Percentiles rank a stretch among this genome's conserved stretches.
These are phyloP conservation scores for Eupristina koningsbergeri DNA, from an alignment of 1,140 invertebrate genomes.

Conservation along the genomic window DNA sequence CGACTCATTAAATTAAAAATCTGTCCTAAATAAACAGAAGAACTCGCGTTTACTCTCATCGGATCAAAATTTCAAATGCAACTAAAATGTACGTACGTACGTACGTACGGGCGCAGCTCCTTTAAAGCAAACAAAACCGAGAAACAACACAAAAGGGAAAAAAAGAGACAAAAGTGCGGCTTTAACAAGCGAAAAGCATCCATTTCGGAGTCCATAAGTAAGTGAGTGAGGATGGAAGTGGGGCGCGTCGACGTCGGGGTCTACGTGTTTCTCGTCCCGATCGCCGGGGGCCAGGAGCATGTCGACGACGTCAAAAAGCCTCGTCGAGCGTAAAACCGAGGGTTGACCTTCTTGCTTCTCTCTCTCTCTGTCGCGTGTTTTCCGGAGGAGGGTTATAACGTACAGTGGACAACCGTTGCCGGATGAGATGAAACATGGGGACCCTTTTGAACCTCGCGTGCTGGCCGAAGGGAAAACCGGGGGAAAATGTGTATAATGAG, in stretches of 20 bases:
- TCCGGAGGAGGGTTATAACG: conserved; percentile 28
- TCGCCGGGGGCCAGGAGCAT: conserved; percentile 30
- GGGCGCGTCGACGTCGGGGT: not conserved
- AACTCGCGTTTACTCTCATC: not conserved
- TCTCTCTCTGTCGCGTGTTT: conserved; percentile 15
- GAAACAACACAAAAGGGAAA: not conserved
- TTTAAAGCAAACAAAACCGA: conserved; percentile 4
- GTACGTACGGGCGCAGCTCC: no score
- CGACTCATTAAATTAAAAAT: conserved; percentile 12
- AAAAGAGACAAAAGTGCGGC: conserved; percentile 15
- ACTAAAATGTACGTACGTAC: no score
- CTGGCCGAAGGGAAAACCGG: not conserved
- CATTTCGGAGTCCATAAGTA: conserved; percentile 40
- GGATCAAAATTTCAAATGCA: conserved; percentile 23
- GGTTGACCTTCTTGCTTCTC: conserved; percentile 18
- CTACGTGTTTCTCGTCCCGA: conserved; percentile 15
- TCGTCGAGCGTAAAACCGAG: conserved; percentile 36
- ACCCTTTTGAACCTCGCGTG: conserved; percentile 25
- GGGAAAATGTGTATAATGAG: conserved; percentile 30
- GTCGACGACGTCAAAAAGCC: conserved; percentile 11
- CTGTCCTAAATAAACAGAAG: conserved; percentile 15
- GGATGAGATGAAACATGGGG: conserved; percentile 30
- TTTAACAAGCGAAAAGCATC: conserved; percentile 43
- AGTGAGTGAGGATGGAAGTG: not conserved
- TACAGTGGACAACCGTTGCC: not conserved